Base-by-base conservation (phyloP, 2,113 vertebrate species). In the Heterochromis multidens region DNA sequence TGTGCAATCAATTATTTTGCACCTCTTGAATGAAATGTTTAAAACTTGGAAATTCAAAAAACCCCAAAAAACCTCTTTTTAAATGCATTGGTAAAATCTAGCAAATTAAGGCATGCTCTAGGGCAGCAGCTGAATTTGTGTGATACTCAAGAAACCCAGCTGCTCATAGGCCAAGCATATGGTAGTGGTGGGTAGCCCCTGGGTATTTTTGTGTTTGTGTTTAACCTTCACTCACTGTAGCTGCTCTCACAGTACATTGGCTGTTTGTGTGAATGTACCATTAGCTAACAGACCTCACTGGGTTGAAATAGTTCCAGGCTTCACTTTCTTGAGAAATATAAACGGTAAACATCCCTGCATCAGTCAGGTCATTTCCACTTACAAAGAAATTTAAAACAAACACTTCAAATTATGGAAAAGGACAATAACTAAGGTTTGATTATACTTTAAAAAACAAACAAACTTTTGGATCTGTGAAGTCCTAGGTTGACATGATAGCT, bases 141-240 rank as follows among this genome's bases (percentile, higher is more conserved):
- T 61, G 61, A 89, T 31, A 35, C 58, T 74, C 72, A 43, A 33
- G 74, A 77, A 83, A 49, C 67, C 76, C 88, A 89, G 89, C 81
- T 89, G 87, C 77, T 88, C 85, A 57, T 10, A 33, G 54, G 35
- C 63, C 58, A 33, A 79, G 31, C 88, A 87, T 88, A 86, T 84
- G 70, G 54, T 35, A 46, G 81, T 63, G 37, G 59, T 57, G 16
- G 7, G 72, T 54, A 78, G 58, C 88, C 70, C 33, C 49, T 1
- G 56, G 88, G 54, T 78, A 63, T 90, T 86, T 84, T 79, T 82
- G 25, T 83, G 35, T 40, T 46, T 74, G 11, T 56, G 23, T 27
- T 29, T 74, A 74, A 74, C 40, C 60, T 19, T 81, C n/a, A 29
- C 21, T 82, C 37, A 17, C 65, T 86, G 27, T 49, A 86, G 58